These are phyloP conservation scores for Himalopsyche tibetana DNA, from an alignment of 2,888 invertebrate species.

Conservation along the genomic window DNA sequence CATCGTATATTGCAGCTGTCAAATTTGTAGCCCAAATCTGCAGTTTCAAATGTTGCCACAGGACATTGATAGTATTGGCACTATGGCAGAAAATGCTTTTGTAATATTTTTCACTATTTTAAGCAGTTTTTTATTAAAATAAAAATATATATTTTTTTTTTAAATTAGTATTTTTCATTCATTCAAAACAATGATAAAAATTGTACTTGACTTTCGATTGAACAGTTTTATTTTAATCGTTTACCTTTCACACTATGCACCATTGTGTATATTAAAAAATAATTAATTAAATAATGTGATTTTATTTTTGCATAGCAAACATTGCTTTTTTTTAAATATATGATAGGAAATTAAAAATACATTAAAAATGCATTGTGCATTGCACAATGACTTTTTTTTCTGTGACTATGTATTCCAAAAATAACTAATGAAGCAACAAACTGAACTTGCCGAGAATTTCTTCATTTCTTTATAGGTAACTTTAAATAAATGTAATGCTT, in stretches of 20 bases:
- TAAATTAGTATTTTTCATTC: neutral
- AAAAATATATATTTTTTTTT: too few relatives aligned
- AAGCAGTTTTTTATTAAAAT: too few relatives aligned
- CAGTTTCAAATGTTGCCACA: neutral
- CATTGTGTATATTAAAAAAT: neutral
- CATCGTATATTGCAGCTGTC: neutral
- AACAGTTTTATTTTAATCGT: neutral
- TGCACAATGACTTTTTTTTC: too few relatives aligned
- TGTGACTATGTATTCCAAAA: too few relatives aligned
- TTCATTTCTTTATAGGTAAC: too few relatives aligned
- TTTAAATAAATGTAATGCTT: too few relatives aligned
- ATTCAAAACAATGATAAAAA: neutral
- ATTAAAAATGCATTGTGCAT: neutral
- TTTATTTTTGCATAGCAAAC: neutral
- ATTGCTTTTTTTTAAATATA: neutral
- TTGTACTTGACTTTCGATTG: neutral
- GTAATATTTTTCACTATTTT: neutral
- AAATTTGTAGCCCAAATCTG: neutral
- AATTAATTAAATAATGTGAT: neutral
- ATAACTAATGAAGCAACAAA: too few relatives aligned
- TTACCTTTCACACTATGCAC: conserved; percentile 26
- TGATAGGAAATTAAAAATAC: neutral
- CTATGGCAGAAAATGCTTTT: neutral
- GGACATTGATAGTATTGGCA: neutral
- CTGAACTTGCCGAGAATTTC: too few relatives aligned